Evolutionary conservation across 2,113 vertebrate species (phyloP).

Genomic region (Eclectus roratus): DNA sequence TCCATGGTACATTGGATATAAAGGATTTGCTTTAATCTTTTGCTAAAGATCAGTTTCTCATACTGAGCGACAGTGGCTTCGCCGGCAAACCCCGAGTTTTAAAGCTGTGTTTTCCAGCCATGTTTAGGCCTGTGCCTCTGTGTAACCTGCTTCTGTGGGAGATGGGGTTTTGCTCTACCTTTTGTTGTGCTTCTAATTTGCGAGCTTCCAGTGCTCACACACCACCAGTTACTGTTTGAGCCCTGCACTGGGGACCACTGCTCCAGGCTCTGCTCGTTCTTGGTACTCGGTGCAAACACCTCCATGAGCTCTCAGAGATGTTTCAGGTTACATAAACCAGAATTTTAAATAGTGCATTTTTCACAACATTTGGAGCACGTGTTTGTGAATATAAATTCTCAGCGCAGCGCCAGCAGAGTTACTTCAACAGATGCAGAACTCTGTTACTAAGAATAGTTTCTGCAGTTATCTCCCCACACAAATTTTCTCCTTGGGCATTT

Average conservation of each 20-base stretch:
- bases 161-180: neutral
- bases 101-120: neutral
- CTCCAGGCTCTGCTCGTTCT: neutral
- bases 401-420: conserved; percentile 28
- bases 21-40: neutral
- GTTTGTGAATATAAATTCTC: conserved; percentile 37
- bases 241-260: neutral
- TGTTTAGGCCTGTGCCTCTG: neutral
- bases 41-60: accelerated
- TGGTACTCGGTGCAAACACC: neutral
- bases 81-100: neutral
- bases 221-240: neutral
- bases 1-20: accelerated
- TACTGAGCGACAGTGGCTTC: neutral
- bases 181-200: neutral
- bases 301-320: neutral
- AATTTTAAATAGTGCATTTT: conserved; percentile 55
- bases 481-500: conserved; percentile 52
- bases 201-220: neutral
- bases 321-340: conserved; percentile 47
- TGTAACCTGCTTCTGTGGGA: neutral
- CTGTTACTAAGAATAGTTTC: conserved; percentile 56
- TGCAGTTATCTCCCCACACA: conserved; percentile 59
- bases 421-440: conserved; percentile 58
- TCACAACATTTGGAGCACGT: conserved; percentile 50